These are phyloP conservation scores for Oscheius onirici DNA, from an alignment of 2,888 invertebrate species.

Conservation along the genomic window DNA sequence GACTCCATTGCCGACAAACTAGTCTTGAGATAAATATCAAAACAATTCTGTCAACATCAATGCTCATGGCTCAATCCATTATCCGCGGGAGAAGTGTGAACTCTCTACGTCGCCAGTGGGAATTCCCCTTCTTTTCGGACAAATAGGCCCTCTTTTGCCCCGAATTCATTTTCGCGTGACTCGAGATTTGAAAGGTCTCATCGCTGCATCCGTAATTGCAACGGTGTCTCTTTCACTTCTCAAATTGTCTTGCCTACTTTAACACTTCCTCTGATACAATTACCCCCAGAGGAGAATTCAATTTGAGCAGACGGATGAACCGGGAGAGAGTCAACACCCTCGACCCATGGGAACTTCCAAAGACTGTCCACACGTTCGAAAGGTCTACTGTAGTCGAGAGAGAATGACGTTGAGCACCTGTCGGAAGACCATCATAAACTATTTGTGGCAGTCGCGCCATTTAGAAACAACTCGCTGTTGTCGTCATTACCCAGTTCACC, in stretches of 20 bases:
- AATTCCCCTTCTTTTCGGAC: neutral
- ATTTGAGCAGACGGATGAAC: conserved; percentile 11
- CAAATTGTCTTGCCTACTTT: conserved; percentile 17
- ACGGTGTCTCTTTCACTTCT: neutral
- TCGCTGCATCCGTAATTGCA: no score
- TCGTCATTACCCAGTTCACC: no score
- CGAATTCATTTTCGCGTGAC: neutral
- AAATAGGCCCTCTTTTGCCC: neutral
- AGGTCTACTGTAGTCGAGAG: no score
- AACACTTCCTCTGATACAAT: conserved; percentile 26
- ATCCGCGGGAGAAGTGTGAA: neutral
- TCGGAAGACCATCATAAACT: no score
- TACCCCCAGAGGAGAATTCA: neutral
- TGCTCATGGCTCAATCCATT: neutral
- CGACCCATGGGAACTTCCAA: no score
- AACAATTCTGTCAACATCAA: no score
- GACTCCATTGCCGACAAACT: no score
- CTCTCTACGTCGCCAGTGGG: conserved; percentile 1
- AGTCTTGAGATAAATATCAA: no score
- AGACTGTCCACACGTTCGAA: no score
- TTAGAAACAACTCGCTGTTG: no score
- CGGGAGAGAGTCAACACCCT: neutral
- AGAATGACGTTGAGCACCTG: no score
- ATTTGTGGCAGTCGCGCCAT: no score
- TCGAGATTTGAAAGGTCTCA: neutral